phyloP scores from a whole-genome alignment of 2,797 vertebrate species.

The Aratinga solstitialis region DNA sequence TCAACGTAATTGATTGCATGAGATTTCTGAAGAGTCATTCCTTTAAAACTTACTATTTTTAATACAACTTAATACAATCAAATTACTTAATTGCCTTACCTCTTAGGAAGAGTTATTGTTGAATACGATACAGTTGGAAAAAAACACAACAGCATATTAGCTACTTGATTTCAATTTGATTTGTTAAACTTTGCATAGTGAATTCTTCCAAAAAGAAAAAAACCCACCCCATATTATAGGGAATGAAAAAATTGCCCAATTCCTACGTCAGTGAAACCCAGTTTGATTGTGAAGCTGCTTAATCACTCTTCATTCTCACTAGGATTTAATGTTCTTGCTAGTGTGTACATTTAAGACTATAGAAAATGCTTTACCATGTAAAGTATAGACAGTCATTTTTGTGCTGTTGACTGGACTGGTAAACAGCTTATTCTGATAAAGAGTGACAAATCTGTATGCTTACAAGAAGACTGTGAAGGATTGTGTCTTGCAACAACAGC shows the following conservation, averaged over 20 bases:
- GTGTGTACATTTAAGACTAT: slow-evolving; percentile 74
- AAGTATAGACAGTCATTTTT: slow-evolving; percentile 78
- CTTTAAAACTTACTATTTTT: slow-evolving; percentile 65
- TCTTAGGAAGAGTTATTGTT: slow-evolving; percentile 58
- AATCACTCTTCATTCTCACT: slow-evolving; percentile 47
- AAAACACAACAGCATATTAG: slow-evolving; percentile 23
- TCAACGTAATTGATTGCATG: slow-evolving; percentile 18
- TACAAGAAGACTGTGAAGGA: slow-evolving; percentile 69
- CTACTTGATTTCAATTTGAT: slow-evolving; percentile 60
- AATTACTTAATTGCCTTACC: slow-evolving; percentile 77
- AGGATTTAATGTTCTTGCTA: slow-evolving; percentile 51
- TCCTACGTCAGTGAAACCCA: slow-evolving; percentile 51
- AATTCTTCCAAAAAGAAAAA: background rate
- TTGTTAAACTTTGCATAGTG: slow-evolving; percentile 42
- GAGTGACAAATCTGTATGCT: slow-evolving; percentile 61
- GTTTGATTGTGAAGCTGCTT: slow-evolving; percentile 74
- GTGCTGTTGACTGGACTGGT: slow-evolving; percentile 70
- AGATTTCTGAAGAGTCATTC: slow-evolving; percentile 12
- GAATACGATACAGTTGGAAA: slow-evolving; percentile 13
- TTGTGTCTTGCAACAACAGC: slow-evolving; percentile 71
- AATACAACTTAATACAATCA: slow-evolving; percentile 74
- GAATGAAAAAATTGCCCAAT: slow-evolving; percentile 35
- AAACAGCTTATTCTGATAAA: slow-evolving; percentile 73
- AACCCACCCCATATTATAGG: background rate
- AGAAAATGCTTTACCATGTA: slow-evolving; percentile 82